These are phyloP conservation scores for Sebastes taczanowskii DNA, from an alignment of 2,797 vertebrate genomes.

Conservation along the genomic window DNA sequence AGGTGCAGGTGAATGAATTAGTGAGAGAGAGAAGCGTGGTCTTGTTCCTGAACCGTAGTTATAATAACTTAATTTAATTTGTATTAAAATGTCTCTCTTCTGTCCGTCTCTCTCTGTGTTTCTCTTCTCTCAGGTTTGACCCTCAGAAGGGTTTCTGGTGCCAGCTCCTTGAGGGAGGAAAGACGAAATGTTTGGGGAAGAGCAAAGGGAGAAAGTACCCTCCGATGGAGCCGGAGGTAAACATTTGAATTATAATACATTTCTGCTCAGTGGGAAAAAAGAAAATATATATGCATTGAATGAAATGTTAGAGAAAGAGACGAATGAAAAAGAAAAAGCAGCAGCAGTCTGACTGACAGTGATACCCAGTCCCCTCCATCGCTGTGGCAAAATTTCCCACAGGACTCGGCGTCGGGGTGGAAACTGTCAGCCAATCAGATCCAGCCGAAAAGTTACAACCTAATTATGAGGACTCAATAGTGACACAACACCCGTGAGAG, in stretches of 20 bases:
- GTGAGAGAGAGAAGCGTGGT: neutral
- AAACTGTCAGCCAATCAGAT: slow-evolving; percentile 69
- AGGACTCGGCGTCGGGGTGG: slow-evolving; percentile 38
- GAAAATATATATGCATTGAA: neutral
- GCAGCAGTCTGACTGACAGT: slow-evolving; percentile 33
- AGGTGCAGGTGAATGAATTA: neutral
- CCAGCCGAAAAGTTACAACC: slow-evolving; percentile 59
- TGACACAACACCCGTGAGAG: slow-evolving; percentile 55
- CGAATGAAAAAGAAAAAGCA: slow-evolving; percentile 4
- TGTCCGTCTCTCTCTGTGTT: neutral
- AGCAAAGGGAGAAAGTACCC: slow-evolving; percentile 96
- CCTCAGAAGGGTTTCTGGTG: slow-evolving; percentile 99
- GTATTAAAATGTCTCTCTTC: neutral
- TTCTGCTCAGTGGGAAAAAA: neutral
- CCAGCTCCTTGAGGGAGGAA: slow-evolving; percentile 94
- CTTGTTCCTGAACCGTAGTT: neutral
- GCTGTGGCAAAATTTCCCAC: slow-evolving; percentile 57
- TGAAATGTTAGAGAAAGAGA: slow-evolving; percentile 9
- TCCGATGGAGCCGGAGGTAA: slow-evolving; percentile 95
- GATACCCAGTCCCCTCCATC: slow-evolving; percentile 36
- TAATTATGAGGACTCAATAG: slow-evolving; percentile 69
- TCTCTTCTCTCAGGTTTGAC: slow-evolving; percentile 86
- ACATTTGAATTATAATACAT: slow-evolving; percentile 7
- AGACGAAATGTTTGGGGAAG: slow-evolving; percentile 96
- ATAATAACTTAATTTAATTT: neutral